Evolutionary conservation across 2,888 invertebrate species (phyloP).

Genomic region (Brenthis hecate): DNA sequence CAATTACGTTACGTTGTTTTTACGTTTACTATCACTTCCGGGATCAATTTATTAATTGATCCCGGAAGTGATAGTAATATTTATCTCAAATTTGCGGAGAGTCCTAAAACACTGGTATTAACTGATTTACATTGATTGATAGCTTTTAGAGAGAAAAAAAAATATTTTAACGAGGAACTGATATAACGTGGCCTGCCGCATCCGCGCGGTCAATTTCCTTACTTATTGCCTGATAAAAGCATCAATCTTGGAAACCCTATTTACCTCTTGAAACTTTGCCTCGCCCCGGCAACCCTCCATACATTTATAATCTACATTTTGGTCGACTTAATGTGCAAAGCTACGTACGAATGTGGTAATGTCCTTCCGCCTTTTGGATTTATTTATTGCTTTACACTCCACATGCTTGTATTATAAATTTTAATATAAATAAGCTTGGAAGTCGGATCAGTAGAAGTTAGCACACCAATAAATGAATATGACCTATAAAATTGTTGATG

Average conservation of each 20-base stretch:
- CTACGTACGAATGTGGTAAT: slow-evolving; percentile 4
- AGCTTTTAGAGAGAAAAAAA: background rate
- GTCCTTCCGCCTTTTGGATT: slow-evolving; percentile 4
- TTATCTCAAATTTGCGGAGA: background rate
- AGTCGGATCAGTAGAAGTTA: background rate
- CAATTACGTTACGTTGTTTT: background rate
- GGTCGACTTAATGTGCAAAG: slow-evolving; percentile 4
- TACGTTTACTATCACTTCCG: background rate
- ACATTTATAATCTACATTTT: slow-evolving; percentile 16
- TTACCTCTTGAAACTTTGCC: background rate
- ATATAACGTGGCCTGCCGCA: background rate
- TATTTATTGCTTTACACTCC: slow-evolving; percentile 4
- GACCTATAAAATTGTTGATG: no score
- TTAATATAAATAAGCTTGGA: background rate
- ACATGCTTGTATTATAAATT: background rate
- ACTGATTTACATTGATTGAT: background rate
- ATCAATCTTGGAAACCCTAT: slow-evolving; percentile 8
- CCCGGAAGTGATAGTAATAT: no score
- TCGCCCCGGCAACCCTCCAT: background rate
- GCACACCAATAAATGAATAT: no score
- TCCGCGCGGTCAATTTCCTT: background rate
- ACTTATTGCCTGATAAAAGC: background rate
- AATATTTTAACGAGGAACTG: background rate
- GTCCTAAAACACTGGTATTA: background rate
- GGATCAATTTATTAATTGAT: no score